A percentile compares a stretch with the other conserved stretches of the same genome.
Evolutionary conservation across 2,888 invertebrate species (phyloP).

Genomic region (Cosmopolites sordidus): DNA sequence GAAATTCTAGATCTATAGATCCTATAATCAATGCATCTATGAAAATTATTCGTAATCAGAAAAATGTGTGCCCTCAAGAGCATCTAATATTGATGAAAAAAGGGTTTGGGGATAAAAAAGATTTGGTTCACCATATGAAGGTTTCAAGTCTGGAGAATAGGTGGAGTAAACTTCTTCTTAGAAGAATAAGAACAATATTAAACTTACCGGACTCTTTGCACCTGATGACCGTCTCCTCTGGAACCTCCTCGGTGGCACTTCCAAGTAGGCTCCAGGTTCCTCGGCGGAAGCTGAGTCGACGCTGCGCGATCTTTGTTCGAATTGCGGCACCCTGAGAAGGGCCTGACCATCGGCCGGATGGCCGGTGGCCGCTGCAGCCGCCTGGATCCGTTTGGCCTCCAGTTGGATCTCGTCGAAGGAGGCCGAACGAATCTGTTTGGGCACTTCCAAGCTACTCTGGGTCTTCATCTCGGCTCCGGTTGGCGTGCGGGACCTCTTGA

Average conservation of each 20-base stretch:
- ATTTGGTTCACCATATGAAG: no score
- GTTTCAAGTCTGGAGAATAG: no score
- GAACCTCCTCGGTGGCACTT: conserved; percentile 57
- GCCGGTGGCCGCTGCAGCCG: conserved; percentile 7
- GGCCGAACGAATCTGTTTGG: conserved; percentile 84
- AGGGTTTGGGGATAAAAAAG: no score
- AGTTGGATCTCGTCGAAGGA: conserved; percentile 87
- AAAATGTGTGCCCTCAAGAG: no score
- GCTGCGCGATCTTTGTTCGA: conserved; percentile 65
- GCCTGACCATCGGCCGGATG: conserved; percentile 40
- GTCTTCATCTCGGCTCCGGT: conserved; percentile 89
- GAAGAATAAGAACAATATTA: no score
- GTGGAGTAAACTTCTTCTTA: no score
- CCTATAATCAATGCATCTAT: no score
- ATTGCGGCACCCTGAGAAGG: conserved; percentile 64
- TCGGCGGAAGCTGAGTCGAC: conserved; percentile 74
- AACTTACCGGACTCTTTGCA: conserved; percentile 47
- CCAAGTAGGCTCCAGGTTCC: conserved; percentile 56
- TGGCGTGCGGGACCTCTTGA: conserved; percentile 82
- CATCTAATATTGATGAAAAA: no score
- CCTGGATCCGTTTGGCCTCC: conserved; percentile 63
- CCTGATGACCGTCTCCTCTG: conserved; percentile 61
- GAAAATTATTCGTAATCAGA: no score
- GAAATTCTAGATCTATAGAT: no score
- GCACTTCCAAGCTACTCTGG: conserved; percentile 85